Evolutionary conservation across 2,113 vertebrate species (phyloP).

Genomic region (Scatophagus argus): DNA sequence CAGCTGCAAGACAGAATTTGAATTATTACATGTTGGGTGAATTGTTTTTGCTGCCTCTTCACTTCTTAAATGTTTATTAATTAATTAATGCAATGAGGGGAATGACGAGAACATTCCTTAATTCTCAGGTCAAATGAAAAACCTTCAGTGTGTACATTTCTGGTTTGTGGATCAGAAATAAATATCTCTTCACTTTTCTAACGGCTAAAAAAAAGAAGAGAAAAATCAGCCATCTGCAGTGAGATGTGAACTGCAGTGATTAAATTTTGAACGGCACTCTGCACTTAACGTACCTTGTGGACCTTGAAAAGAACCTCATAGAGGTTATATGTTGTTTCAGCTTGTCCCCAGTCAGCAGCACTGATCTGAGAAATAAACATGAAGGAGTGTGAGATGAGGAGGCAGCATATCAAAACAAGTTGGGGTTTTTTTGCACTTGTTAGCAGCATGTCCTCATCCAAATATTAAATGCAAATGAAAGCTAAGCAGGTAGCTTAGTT

Average conservation of each 20-base stretch:
- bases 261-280: conserved; percentile 15
- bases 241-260: conserved; percentile 32
- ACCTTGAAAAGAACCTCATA: conserved; percentile 98
- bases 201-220: neutral
- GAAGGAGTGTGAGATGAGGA: conserved; percentile 43
- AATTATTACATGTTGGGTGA: neutral
- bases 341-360: conserved; percentile 90
- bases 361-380: conserved; percentile 84
- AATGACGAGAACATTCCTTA: neutral
- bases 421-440: conserved; percentile 19
- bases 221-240: neutral
- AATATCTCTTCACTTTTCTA: neutral
- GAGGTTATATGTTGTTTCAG: conserved; percentile 93
- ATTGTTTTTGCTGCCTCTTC: neutral
- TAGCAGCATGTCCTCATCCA: conserved; percentile 29
- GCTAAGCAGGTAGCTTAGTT: conserved; percentile 15
- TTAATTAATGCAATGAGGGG: neutral
- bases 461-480: conserved; percentile 43
- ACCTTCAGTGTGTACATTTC: too few species aligned
- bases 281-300: conserved; percentile 89
- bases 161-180: too few species aligned
- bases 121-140: too few species aligned
- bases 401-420: conserved; percentile 20
- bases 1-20: conserved; percentile 84
- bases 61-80: neutral